Conservation (phyloP, 1,140 invertebrate genomes). For the Adoxophyes honmai region DNA sequence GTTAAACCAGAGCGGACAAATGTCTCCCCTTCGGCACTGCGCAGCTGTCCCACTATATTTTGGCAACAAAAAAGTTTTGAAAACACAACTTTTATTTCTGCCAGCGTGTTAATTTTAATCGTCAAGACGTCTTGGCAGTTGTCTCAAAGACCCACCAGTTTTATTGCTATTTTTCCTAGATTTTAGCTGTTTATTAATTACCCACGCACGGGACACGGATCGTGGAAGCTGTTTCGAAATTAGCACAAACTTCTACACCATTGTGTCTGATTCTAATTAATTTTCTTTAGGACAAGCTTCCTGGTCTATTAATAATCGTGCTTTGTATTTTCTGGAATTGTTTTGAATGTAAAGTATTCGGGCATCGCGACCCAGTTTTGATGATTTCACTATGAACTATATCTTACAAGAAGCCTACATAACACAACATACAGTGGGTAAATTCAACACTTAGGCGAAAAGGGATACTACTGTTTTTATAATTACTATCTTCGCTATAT, state of each 20-base stretch:
- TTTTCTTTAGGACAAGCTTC: not conserved
- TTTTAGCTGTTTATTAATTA: constrained; percentile 66
- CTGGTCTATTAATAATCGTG: not conserved
- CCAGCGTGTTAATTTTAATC: constrained; percentile 65
- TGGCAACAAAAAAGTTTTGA: constrained; percentile 60
- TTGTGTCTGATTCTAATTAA: constrained; percentile 8
- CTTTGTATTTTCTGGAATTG: not conserved
- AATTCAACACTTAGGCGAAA: too few species aligned
- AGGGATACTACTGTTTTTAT: too few species aligned
- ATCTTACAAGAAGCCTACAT: too few species aligned
- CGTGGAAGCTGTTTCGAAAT: constrained; percentile 31
- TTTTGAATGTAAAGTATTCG: too few species aligned
- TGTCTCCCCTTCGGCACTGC: constrained; percentile 22
- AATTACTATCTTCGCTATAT: too few species aligned
- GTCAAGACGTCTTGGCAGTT: constrained; percentile 67
- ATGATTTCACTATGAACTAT: too few species aligned
- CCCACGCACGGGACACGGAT: constrained; percentile 32
- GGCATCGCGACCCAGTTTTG: too few species aligned
- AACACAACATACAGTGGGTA: too few species aligned
- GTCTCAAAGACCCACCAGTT: constrained; percentile 58
- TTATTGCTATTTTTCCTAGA: constrained; percentile 61
- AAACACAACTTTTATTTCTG: constrained; percentile 61
- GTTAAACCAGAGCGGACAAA: constrained; percentile 26
- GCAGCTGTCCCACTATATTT: constrained; percentile 63
- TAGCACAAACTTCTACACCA: not conserved